Evolutionary conservation across 1,140 invertebrate species (phyloP), one percentile per base, ranked within the genome.

Genomic region (Brachionus koreanus): DNA sequence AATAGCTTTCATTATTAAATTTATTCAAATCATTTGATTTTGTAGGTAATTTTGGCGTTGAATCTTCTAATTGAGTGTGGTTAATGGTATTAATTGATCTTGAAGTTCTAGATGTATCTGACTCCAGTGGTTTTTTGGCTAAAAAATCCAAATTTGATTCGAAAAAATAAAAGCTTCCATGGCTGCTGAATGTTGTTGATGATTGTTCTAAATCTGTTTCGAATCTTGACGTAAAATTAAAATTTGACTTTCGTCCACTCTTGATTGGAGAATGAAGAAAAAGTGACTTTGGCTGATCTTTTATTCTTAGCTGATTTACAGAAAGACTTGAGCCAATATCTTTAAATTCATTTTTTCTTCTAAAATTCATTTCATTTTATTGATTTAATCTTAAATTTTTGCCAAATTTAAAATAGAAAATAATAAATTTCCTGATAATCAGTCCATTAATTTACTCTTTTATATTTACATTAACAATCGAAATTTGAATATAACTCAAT

Each of bases 351-450:
- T 65, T 65, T 12, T 33, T 7, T 16, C 33, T 65, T 33, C 33
- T 65, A 65, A 65, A 33, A 65, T n/a, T 65, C 63, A 65, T 65
- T 65, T 65, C 63, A 65, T 65, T 65, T 65, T 65, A 65, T 37
- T 33, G n/a, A 37, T 57, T 9, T 57, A 57, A 57, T 57, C 49
- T 57, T 19, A 23, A 57, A 57, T 1, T 19, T 57, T 57, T 29
- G 19, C n/a, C 13, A 49, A 57, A 57, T 57, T 57, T 57, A 65
- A 65, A 65, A 65, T 10, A 63, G 25, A 63, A 63, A 63, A 25
- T 29, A 65, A 65, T 33, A 33, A 65, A 29, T 65, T 65, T 65
- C 63, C 25, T 33, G 25, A n/a, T 65, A 33, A 35, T 65, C 63
- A 33, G 63, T 37, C 33, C 63, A 57, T 57, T 57, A 57, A 57